These are phyloP conservation scores for Carettochelys insculpta DNA, from an alignment of 2,113 vertebrate genomes.

Conservation along the genomic window DNA sequence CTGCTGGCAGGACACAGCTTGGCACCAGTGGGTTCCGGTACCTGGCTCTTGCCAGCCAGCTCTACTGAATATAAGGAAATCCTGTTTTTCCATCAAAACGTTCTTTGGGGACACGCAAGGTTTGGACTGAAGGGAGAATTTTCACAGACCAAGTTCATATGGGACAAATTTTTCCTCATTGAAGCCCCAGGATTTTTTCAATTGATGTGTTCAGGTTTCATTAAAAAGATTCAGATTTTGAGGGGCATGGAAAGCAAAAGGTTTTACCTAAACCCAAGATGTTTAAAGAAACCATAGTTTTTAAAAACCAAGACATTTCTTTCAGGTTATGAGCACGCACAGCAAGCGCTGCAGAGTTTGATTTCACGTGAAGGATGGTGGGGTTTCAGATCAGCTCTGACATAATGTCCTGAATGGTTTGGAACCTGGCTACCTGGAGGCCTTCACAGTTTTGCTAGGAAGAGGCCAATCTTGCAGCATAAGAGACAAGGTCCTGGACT, in stretches of 20 bases:
- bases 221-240: not conserved
- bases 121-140: not conserved
- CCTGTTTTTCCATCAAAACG: not conserved
- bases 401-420: not conserved
- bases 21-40: not conserved
- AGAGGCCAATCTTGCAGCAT: not conserved
- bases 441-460: not conserved
- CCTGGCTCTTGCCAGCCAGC: not conserved
- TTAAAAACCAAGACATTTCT: not conserved
- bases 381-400: not conserved
- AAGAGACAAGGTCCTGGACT: not conserved
- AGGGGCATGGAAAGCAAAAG: not conserved
- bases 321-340: not conserved
- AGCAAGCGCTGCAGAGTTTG: not conserved
- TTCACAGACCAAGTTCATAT: not conserved
- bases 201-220: not conserved
- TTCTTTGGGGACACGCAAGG: not conserved
- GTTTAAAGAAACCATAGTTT: not conserved
- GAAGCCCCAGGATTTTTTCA: not conserved
- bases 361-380: not conserved
- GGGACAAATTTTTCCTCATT: not conserved
- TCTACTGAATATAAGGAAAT: not conserved
- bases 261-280: not conserved
- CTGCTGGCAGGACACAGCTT: not conserved
- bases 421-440: too few relatives aligned